Base-by-base conservation (phyloP, 2,888 invertebrate genomes). In the Mechanitis messenoides region DNA sequence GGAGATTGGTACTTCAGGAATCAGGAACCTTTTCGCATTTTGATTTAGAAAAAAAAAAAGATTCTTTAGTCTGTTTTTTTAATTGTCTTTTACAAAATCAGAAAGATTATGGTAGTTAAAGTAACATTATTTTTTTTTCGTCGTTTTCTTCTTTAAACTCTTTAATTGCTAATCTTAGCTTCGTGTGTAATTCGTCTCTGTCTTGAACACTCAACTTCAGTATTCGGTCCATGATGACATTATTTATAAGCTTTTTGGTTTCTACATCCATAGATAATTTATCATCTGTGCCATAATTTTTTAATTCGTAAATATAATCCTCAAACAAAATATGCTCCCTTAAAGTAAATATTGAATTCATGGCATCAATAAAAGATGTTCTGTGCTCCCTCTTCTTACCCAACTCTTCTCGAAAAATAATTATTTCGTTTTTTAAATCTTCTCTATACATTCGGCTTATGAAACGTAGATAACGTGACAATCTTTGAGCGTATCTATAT, bases 271-370 rank as follows among this genome's bases (percentile, higher is more conserved):
- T 73, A 47, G 46, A 63, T 33, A 68, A 58, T 55, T 69, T 73
- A 56, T 72, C 66, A 11, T 58, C 66, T 4, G 53, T 68, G 5
- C 69, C 73, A 62, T 69, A 77, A 50, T 72, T 64, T 58, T 59
- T 65, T 38, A 77, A 65, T 46, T 74, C 70, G 53, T 72, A 59
- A 42, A 84, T 64, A 56, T 85, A 87, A 62, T 85, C 79, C 0
- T 73, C 69, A 35, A 87, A 85, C 1, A 64, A 31, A 12, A 72
- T 53, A 7, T 71, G 72, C 62, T 87, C 75, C 60, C 67, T 66
- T 31, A 75, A 55, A 31, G 77, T 82, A 54, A 81, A 83, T 9
- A 75, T 64, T 2, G 72, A 65, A 56, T 83, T 76, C 69, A 87
- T 80, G 3, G 74, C 69, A n/a, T 74, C 53, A 12, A 87, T 57